Conservation (phyloP, 2,797 vertebrate species). For the Anguilla marmorata region DNA sequence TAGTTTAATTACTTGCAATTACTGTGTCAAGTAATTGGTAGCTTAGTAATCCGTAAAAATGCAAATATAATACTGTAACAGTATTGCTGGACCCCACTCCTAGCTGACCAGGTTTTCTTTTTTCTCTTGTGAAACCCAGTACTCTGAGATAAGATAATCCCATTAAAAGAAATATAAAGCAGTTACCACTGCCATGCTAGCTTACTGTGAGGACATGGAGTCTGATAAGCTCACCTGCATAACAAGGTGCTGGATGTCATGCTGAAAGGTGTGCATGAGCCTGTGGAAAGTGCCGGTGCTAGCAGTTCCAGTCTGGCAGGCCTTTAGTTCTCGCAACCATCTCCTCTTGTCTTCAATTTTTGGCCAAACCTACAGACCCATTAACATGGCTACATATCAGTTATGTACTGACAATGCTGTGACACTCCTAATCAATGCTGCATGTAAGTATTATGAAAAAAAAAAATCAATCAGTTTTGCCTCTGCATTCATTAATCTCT, state of each 20-base stretch:
- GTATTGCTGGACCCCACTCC: too few species aligned
- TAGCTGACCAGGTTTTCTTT: too few species aligned
- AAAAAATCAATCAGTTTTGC: background rate
- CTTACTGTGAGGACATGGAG: background rate
- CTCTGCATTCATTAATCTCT: background rate
- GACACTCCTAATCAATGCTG: background rate
- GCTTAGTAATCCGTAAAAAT: too few species aligned
- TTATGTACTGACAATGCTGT: background rate
- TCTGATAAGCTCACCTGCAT: slow-evolving; percentile 72
- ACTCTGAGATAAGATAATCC: too few species aligned
- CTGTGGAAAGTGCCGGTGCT: slow-evolving; percentile 85
- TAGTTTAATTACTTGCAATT: too few species aligned
- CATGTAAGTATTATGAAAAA: background rate
- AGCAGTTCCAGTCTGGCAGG: slow-evolving; percentile 73
- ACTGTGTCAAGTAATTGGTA: too few species aligned
- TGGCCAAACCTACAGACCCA: slow-evolving; percentile 67
- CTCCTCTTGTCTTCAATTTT: slow-evolving; percentile 90
- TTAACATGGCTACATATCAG: background rate
- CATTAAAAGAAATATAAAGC: too few species aligned
- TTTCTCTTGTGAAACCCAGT: too few species aligned
- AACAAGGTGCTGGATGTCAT: slow-evolving; percentile 91
- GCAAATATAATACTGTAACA: too few species aligned
- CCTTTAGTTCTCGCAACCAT: slow-evolving; percentile 80
- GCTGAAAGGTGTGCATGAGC: slow-evolving; percentile 85
- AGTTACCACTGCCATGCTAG: background rate